Base-by-base conservation (phyloP, 1,140 invertebrate species). In the Heliconius eleuchia region DNA sequence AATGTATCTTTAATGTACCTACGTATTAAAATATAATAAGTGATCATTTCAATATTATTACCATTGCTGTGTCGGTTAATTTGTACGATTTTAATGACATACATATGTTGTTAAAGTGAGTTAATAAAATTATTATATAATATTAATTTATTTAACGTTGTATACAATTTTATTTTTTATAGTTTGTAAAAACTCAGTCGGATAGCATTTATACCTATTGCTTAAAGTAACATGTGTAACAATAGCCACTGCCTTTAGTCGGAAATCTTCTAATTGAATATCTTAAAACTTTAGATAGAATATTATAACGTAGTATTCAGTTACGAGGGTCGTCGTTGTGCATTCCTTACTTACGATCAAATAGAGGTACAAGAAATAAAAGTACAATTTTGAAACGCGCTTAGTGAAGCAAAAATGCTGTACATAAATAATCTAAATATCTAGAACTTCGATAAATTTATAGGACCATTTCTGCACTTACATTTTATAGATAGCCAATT, bases 401-500 rank as follows among this genome's bases (percentile, higher is more conserved):
- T 72, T 72, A 72, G 71, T 72, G 37, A 79, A 79, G 78, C 79
- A 71, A 46, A 79, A 75, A 77, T 77, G 80, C 72, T 80, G 72
- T 84, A 80, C 72, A 82, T 82, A 80, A 52, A 70, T 72, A 77
- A 23, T 23, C 23, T 23, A 23, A 23, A 72, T 80, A 37, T 37
- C 6, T 37, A 80, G 57, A 78, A n/a, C 23, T 73, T 52, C 57
- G 16, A 71, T 70, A 78, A 79, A 34, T 71, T 57, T 37, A 82
- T 74, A 80, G 74, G 80, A 79, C 77, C 77, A 81, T 77, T 76
- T 78, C 74, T 80, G 81, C 82, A 84, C 70, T 76, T 72, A 73
- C 73, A 71, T 75, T 77, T 77, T 77, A 77, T 84, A 84, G 82
- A 81, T 78, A 84, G 82, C 66, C 76, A 79, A 82, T 83, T 73